A percentile compares a stretch with the other conserved stretches of the same genome.
Conservation (phyloP, 2,113 vertebrate genomes). For the Tragelaphus strepsiceros region DNA sequence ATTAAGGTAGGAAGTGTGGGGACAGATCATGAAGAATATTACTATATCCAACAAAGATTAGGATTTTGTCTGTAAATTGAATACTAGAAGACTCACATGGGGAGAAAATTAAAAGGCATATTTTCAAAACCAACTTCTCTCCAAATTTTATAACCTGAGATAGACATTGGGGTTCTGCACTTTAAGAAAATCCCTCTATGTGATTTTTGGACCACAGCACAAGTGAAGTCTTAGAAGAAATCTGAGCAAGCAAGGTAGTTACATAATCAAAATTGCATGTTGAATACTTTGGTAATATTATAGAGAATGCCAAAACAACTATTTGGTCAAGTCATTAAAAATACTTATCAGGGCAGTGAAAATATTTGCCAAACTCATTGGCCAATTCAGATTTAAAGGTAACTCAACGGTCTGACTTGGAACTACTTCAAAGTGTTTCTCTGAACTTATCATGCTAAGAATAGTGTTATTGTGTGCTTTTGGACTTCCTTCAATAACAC, state of each 20-base stretch:
- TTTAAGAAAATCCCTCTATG: background rate
- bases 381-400: slow-evolving; percentile 41
- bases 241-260: slow-evolving; percentile 16
- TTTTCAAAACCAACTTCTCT: background rate
- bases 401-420: slow-evolving; percentile 19
- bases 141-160: background rate
- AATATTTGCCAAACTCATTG: slow-evolving; percentile 50
- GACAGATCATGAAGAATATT: background rate
- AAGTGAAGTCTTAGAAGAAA: slow-evolving; percentile 44
- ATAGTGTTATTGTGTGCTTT: slow-evolving; percentile 27
- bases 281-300: slow-evolving; percentile 26
- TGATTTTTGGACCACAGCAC: slow-evolving; percentile 41
- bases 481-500: slow-evolving; percentile 20
- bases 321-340: slow-evolving; percentile 64
- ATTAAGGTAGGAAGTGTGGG: background rate
- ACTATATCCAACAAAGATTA: background rate
- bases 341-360: slow-evolving; percentile 38
- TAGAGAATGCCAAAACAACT: slow-evolving; percentile 53
- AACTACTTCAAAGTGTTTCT: slow-evolving; percentile 21
- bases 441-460: slow-evolving; percentile 33
- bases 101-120: background rate
- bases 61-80: background rate
- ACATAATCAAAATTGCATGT: slow-evolving; percentile 32
- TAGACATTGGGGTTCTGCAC: background rate
- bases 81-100: background rate